Conservation (phyloP, 92 coral and sea anemone species). For the Metridium senile region DNA sequence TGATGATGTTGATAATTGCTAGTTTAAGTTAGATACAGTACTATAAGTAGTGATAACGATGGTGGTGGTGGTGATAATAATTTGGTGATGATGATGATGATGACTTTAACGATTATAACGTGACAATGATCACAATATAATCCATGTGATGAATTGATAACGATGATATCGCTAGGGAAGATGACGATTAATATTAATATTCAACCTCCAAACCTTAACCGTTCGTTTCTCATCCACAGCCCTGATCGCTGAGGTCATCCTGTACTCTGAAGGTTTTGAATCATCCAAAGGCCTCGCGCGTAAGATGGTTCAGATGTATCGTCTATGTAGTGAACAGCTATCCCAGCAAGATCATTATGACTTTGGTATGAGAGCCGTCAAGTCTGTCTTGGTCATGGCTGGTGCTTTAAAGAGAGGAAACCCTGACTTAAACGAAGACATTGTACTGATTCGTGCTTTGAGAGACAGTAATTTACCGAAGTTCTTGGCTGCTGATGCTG, state of each 20-base stretch:
- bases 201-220: background rate
- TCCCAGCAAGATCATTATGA: conserved; percentile 99
- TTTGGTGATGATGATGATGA: too few species aligned
- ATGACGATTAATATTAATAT: too few species aligned
- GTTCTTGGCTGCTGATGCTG: conserved; percentile 94
- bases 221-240: conserved; percentile 39
- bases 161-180: too few species aligned
- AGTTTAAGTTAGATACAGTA: too few species aligned
- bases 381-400: conserved; percentile 99
- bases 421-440: conserved; percentile 92
- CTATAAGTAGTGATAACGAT: too few species aligned
- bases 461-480: conserved; percentile 97
- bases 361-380: conserved; percentile 99
- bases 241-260: conserved; percentile 96
- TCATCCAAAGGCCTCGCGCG: conserved; percentile 98
- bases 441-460: conserved; percentile 91
- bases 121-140: too few species aligned
- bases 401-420: conserved; percentile 99
- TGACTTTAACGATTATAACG: too few species aligned
- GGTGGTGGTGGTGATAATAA: too few species aligned
- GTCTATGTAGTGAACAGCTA: conserved; percentile 95
- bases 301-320: conserved; percentile 99
- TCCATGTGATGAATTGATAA: too few species aligned
- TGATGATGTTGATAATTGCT: too few species aligned
- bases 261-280: conserved; percentile 99